Conservation (phyloP, 2,113 vertebrate genomes). For the Megaceryle maxima region DNA sequence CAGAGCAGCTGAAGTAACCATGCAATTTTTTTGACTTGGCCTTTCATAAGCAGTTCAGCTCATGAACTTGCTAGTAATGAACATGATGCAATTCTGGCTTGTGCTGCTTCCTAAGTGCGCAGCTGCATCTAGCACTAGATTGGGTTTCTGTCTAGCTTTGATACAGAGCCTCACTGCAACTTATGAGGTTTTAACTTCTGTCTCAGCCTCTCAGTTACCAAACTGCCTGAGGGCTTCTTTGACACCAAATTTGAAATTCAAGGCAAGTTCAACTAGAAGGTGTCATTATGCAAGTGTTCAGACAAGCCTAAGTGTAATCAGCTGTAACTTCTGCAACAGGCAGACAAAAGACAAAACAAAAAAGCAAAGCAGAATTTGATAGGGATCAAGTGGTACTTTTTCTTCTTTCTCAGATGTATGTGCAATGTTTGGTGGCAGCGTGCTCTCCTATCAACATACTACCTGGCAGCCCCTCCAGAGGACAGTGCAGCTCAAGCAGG, state of each 20-base stretch:
- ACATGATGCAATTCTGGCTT: conserved; percentile 38
- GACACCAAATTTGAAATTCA: conserved; percentile 11
- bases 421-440: background rate
- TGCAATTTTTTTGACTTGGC: background rate
- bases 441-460: background rate
- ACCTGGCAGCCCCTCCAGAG: background rate
- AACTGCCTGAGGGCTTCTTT: conserved; percentile 24
- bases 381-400: background rate
- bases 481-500: background rate
- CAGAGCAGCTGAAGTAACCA: background rate
- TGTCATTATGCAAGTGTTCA: background rate
- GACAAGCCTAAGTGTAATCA: background rate
- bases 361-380: background rate
- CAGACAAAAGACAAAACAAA: background rate
- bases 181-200: background rate
- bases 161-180: background rate
- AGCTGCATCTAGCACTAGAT: conserved; percentile 41
- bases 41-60: background rate
- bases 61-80: background rate
- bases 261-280: background rate
- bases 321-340: background rate
- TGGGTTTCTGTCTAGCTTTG: conserved; percentile 43
- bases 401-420: background rate
- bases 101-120: background rate
- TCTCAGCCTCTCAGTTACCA: conserved; percentile 39